Conservation (phyloP, 2,797 vertebrate species). For the Chaetophractus vellerosus region DNA sequence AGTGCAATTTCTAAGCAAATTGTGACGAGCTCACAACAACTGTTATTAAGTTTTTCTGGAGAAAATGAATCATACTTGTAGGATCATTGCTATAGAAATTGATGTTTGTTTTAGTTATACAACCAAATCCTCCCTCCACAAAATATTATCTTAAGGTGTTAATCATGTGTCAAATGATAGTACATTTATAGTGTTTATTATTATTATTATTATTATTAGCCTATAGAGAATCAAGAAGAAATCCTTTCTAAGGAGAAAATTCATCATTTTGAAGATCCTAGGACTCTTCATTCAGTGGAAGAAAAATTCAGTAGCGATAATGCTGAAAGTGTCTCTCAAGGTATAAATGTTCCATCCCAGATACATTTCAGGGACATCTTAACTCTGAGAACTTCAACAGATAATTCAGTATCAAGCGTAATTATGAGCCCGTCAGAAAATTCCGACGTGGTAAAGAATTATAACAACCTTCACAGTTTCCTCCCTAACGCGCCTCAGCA, state of each 20-base stretch:
- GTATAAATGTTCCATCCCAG: slow-evolving; percentile 58
- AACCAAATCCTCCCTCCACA: slow-evolving; percentile 33
- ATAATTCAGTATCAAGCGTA: slow-evolving; percentile 58
- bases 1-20: slow-evolving; percentile 21
- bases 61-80: not conserved
- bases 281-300: slow-evolving; percentile 62
- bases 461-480: slow-evolving; percentile 57
- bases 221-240: slow-evolving; percentile 76
- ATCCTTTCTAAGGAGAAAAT: slow-evolving; percentile 68
- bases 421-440: slow-evolving; percentile 49
- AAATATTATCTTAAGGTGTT: slow-evolving; percentile 52
- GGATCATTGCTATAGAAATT: slow-evolving; percentile 27
- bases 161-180: not conserved
- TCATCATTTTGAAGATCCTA: slow-evolving; percentile 68
- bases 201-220: slow-evolving; percentile 68
- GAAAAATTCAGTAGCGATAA: slow-evolving; percentile 59
- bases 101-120: not conserved
- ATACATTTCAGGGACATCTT: slow-evolving; percentile 60
- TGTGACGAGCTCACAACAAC: slow-evolving; percentile 22
- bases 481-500: slow-evolving; percentile 54
- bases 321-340: slow-evolving; percentile 43
- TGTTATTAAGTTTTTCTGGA: not conserved
- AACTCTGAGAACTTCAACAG: slow-evolving; percentile 58
- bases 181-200: slow-evolving; percentile 30
- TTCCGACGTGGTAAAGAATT: slow-evolving; percentile 64